Percentiles rank a stretch among this genome's conserved stretches.
These are phyloP conservation scores for Antennarius striatus DNA, from an alignment of 2,113 vertebrate genomes.

Conservation along the genomic window DNA sequence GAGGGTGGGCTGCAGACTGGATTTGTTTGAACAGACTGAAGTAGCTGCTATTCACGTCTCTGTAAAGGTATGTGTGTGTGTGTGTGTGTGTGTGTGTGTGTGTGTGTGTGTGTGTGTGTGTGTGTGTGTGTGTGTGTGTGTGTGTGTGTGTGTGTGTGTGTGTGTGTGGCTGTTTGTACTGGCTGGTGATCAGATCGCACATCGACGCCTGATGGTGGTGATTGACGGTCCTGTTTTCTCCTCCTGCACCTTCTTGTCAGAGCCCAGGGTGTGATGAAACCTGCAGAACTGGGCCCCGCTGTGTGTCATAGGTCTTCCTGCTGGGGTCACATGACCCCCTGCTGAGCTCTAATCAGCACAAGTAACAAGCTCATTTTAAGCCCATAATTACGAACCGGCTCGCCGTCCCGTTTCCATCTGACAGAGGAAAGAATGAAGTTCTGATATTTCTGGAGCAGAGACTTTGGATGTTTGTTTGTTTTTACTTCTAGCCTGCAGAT, in stretches of 20 bases:
- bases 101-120: constrained; percentile 17
- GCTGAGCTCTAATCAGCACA: constrained; percentile 1
- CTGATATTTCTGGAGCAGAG: not conserved
- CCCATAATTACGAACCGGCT: not conserved
- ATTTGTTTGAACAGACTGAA: constrained; percentile 32
- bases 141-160: constrained; percentile 1
- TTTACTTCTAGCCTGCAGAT: too few relatives aligned
- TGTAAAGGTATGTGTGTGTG: constrained; percentile 22
- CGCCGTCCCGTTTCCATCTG: too few relatives aligned
- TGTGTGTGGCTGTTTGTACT: constrained; percentile 14
- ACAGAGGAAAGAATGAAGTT: not conserved
- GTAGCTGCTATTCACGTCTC: constrained; percentile 20
- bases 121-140: constrained; percentile 9
- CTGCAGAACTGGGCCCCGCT: not conserved
- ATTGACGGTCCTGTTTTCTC: not conserved
- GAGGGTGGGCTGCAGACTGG: constrained; percentile 26
- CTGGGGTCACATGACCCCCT: not conserved
- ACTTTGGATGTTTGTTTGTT: too few relatives aligned
- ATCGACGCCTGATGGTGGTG: not conserved
- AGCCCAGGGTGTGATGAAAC: not conserved
- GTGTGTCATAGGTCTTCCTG: not conserved
- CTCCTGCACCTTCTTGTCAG: not conserved
- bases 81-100: not conserved
- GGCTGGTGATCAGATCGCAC: not conserved
- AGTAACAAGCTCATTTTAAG: not conserved